Conservation (phyloP, 2,797 vertebrate genomes). For the Sebastes wilsoni region DNA sequence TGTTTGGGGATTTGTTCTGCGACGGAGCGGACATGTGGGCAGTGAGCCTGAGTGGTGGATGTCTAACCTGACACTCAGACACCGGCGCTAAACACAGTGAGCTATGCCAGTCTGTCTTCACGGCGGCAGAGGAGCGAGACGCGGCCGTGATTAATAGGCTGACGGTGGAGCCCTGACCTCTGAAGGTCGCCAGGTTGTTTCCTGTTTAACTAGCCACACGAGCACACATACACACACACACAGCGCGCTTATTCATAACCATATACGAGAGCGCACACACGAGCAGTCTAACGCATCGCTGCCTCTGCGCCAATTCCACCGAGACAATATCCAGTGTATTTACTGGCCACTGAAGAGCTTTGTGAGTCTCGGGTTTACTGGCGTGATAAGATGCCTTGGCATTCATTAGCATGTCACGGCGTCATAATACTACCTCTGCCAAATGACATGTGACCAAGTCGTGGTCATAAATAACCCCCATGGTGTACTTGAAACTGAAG, state of each 20-base stretch:
- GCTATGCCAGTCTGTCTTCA: conserved; percentile 30
- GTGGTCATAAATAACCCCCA: conserved; percentile 8
- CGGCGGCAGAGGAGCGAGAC: conserved; percentile 42
- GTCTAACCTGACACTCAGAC: conserved; percentile 56
- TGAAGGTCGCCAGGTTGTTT: conserved; percentile 66
- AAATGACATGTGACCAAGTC: conserved; percentile 30
- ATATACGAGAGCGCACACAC: conserved; percentile 20
- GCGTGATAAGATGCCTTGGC: conserved; percentile 25
- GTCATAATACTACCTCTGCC: conserved; percentile 14
- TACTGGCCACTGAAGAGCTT: conserved; percentile 45
- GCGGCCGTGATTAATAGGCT: conserved; percentile 66
- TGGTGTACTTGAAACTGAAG: conserved; percentile 2
- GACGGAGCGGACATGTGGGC: conserved; percentile 19
- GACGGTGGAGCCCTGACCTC: conserved; percentile 59
- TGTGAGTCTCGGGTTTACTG: conserved; percentile 27
- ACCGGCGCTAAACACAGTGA: conserved; percentile 26
- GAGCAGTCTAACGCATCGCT: conserved; percentile 36
- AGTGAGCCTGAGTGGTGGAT: conserved; percentile 32
- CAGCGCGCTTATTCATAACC: conserved; percentile 15
- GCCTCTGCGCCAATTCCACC: conserved; percentile 22
- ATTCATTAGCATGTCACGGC: conserved; percentile 41
- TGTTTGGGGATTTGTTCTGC: conserved; percentile 34
- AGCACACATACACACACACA: conserved; percentile 19
- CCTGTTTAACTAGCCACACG: conserved; percentile 61
- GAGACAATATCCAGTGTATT: conserved; percentile 47